A percentile compares a stretch with the other conserved stretches of the same genome.
Conservation (phyloP, 1,140 invertebrate genomes). For the Maconellicoccus hirsutus region DNA sequence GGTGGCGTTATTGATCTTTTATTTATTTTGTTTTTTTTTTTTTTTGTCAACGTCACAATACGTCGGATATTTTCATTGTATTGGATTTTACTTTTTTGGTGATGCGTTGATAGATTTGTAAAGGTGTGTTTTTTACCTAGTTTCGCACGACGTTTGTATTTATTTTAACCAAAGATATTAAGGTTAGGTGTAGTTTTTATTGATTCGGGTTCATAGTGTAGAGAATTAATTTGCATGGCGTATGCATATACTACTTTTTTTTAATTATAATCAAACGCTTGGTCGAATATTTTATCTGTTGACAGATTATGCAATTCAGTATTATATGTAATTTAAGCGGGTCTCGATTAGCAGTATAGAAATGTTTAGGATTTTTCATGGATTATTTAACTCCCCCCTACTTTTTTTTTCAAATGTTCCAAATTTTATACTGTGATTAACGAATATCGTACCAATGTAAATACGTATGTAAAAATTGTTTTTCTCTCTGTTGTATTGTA, state of each 20-base stretch:
- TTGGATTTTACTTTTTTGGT: too few species aligned
- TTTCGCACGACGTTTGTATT: too few species aligned
- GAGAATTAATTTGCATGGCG: neutral
- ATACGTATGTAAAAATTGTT: neutral
- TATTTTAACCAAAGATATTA: neutral
- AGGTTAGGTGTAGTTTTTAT: neutral
- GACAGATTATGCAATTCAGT: conserved; percentile 3
- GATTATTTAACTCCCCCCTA: too few species aligned
- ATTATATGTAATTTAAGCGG: neutral
- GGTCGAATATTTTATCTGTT: neutral
- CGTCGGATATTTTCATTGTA: too few species aligned
- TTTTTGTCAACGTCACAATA: too few species aligned
- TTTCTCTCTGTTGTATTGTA: neutral
- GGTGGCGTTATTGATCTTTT: too few species aligned
- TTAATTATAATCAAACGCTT: neutral
- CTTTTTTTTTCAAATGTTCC: neutral
- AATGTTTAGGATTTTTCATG: too few species aligned
- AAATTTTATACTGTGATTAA: neutral
- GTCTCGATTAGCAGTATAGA: neutral
- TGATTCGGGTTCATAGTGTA: too few species aligned
- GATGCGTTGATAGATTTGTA: too few species aligned
- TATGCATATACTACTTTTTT: neutral
- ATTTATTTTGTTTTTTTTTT: too few species aligned
- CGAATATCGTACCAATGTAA: neutral
- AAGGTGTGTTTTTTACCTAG: too few species aligned